Evolutionary conservation across 2,797 vertebrate species (phyloP).

Genomic region (Hyperoplus lanceolatus): DNA sequence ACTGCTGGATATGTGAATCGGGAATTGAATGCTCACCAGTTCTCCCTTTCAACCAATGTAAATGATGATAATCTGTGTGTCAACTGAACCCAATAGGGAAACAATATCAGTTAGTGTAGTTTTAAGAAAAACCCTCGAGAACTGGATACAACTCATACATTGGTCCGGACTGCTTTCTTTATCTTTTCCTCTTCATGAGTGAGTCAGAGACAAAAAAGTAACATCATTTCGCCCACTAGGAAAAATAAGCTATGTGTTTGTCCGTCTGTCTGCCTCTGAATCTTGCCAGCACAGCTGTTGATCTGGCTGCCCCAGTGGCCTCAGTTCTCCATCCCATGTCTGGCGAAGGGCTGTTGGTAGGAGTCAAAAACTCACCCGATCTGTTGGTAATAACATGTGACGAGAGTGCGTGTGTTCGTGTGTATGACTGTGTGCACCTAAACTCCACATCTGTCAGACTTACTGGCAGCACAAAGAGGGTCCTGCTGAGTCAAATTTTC

Average conservation of each 20-base stretch:
- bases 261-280: conserved; percentile 44
- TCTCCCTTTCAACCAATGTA: neutral
- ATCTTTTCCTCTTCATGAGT: conserved; percentile 1
- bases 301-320: conserved; percentile 55
- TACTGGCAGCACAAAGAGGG: conserved; percentile 42
- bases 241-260: conserved; percentile 37
- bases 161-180: conserved; percentile 24
- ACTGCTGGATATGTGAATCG: neutral
- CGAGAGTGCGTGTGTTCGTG: conserved; percentile 32
- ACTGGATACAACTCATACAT: conserved; percentile 32
- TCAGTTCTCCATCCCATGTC: conserved; percentile 58
- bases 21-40: neutral
- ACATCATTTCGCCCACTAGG: conserved; percentile 30
- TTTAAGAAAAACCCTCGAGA: conserved; percentile 23
- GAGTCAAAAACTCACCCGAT: conserved; percentile 68
- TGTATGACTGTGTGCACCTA: conserved; percentile 37
- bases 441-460: conserved; percentile 48
- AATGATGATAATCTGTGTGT: neutral
- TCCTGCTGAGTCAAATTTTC: conserved; percentile 60
- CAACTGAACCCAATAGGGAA: neutral
- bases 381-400: conserved; percentile 53
- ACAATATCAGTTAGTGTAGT: neutral
- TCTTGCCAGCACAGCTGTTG: conserved; percentile 65
- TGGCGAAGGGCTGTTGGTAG: conserved; percentile 49
- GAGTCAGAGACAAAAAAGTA: conserved; percentile 39